Evolutionary conservation across 64 coral and sea anemone species (phyloP), one percentile per base, ranked within the genome.

Genomic region (Hydrozoanthus tunicans): DNA sequence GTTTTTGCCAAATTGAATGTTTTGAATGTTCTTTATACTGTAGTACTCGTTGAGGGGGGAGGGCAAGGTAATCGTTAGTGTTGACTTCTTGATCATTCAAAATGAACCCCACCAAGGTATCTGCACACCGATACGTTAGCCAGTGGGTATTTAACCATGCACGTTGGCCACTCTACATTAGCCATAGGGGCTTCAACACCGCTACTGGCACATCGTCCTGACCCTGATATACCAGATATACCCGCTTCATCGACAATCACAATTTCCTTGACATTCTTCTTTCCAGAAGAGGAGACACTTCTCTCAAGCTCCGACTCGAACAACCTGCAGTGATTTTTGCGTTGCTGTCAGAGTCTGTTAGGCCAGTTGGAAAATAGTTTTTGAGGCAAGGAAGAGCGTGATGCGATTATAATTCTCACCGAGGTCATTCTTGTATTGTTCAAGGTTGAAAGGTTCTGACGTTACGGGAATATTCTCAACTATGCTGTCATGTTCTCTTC

Each of bases 171-270:
- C 20, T 20, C 20, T 20, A 20, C 20, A 20, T 20, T 20, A 85
- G 68, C 81, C 63, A 85, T 63, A 68, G 79, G 81, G 68, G 51
- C 81, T 68, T 85, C 81, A 85, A 85, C 23, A 85, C 81, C 81
- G 65, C 81, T 85, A 51, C 81, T 69, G 62, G 81, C 11, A 67
- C 68, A 67, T 85, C 62, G 25, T 65, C 81, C 79, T 81, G 56
- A 85, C 81, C 81, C 62, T 67, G 81, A 67, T 25, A 85, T 51
- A 66, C 81, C 23, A 20, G 61, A 8, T 67, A 32, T 53, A 85
- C 25, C 25, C 61, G 5, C 81, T 60, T 81, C 79, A 12, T 7
- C 79, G 59, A 81, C 79, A 81, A 64, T 7, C 79, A 81, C 79
- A 51, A 81, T 15, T 81, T 81, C 79, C 79, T 81, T 59, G 1